Evolutionary conservation across 2,888 invertebrate genomes (phyloP), one percentile per base, ranked within the genome.

Genomic region (Calameuta pallipes): DNA sequence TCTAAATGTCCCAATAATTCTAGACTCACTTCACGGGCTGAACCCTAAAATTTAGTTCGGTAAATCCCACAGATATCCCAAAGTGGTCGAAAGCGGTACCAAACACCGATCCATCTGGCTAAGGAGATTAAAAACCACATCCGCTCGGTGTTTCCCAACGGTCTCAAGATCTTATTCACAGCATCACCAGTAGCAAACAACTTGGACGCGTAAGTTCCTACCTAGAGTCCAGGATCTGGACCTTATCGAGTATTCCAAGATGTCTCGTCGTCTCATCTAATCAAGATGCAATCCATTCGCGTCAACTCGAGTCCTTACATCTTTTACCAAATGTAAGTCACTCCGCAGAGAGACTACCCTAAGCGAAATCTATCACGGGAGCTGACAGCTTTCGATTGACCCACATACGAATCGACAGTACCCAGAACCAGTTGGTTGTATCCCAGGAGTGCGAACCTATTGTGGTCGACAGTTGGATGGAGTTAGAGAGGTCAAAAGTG

Each of bases 301-400:
- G 82, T 86, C 85, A 80, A 80, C 69, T 77, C 68, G 30, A 33
- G 75, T 75, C 69, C 69, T 71, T 75, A 74, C 75, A 80, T 81
- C 79, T 79, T 78, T 75, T 68, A 74, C 79, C 76, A 76, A 37
- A 77, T 82, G 82, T 84, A 85, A 84, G 85, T 82, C 85, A 81
- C 74, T 75, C 77, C 79, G 81, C 84, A 81, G 81, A 78, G 82
- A 79, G 82, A 81, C 78, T 78, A 41, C 41, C 77, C 34, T 73
- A 56, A 77, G 79, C 81, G 79, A 83, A 82, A 86, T 86, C 86
- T 85, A 85, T 86, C 85, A 86, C 81, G 80, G 80, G 80, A 79
- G 79, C 75, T 78, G 86, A 85, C 83, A 85, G 83, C 76, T 83
- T 80, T 78, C 83, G 85, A 84, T 85, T 81, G 85, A 86, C 84